Conservation (phyloP, 2,113 vertebrate genomes). For the Heliornis fulica region DNA sequence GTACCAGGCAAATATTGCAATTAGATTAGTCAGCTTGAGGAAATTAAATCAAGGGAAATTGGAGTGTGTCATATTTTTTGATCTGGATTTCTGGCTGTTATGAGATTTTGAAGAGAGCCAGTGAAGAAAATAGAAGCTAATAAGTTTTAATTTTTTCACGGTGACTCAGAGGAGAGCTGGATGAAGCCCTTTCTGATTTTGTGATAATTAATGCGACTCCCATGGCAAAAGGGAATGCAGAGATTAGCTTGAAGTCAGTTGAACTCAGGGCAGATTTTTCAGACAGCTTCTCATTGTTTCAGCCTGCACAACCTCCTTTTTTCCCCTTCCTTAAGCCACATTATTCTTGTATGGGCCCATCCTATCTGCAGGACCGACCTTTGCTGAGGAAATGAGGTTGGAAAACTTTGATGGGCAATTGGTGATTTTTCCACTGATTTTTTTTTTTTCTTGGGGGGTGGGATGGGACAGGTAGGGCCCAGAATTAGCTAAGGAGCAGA, state of each 20-base stretch:
- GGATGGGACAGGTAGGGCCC: too few relatives aligned
- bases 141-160: background rate
- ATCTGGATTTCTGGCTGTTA: constrained; percentile 21
- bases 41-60: constrained; percentile 60
- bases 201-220: constrained; percentile 32
- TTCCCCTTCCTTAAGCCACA: too few relatives aligned
- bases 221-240: background rate
- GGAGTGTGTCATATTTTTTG: constrained; percentile 18
- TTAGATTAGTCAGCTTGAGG: constrained; percentile 53
- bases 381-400: background rate
- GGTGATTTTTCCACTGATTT: background rate
- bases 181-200: constrained; percentile 27
- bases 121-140: constrained; percentile 23
- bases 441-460: background rate
- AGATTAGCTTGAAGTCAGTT: background rate
- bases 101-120: constrained; percentile 16
- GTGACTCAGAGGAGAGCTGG: constrained; percentile 1
- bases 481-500: background rate
- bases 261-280: background rate
- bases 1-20: constrained; percentile 27
- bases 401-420: background rate
- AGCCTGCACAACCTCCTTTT: background rate
- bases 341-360: background rate
- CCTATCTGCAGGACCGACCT: background rate
- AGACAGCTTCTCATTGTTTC: background rate